Conservation (phyloP, 2,888 invertebrate genomes). For the Ecliptopera silaceata region DNA sequence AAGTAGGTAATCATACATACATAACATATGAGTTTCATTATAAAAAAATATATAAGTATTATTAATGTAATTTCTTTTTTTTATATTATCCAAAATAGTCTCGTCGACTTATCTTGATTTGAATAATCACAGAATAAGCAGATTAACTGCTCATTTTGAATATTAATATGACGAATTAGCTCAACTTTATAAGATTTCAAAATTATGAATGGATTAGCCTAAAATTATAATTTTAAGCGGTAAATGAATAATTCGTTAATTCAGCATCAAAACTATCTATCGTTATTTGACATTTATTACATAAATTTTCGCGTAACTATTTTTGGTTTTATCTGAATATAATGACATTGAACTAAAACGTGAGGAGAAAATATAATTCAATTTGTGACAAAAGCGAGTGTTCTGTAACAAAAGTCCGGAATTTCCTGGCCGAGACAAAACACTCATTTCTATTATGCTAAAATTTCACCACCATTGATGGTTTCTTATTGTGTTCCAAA, state of each 20-base stretch:
- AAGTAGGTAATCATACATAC: not conserved
- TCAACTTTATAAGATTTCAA: not conserved
- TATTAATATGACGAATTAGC: not conserved
- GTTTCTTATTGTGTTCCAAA: slow-evolving; percentile 28
- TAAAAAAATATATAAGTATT: too few relatives aligned
- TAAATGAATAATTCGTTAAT: too few relatives aligned
- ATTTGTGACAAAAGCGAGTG: not conserved
- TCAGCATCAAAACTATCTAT: too few relatives aligned
- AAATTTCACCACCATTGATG: slow-evolving; percentile 31
- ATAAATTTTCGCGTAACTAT: too few relatives aligned
- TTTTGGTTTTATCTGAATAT: too few relatives aligned
- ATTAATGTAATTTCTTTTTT: too few relatives aligned
- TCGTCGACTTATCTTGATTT: not conserved
- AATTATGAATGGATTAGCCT: not conserved
- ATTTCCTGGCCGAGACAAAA: slow-evolving; percentile 21
- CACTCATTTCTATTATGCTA: slow-evolving; percentile 26
- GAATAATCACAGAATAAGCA: not conserved
- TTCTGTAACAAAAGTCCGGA: slow-evolving; percentile 11
- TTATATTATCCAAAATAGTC: too few relatives aligned
- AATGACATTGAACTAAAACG: too few relatives aligned
- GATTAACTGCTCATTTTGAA: not conserved
- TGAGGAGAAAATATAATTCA: too few relatives aligned
- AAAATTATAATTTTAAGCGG: not conserved
- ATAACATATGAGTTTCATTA: not conserved
- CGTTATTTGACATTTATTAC: too few relatives aligned